A percentile compares a stretch with the other conserved stretches of the same genome.
Evolutionary conservation across 1,140 invertebrate genomes (phyloP).

Genomic region (Drosophila baimaii): DNA sequence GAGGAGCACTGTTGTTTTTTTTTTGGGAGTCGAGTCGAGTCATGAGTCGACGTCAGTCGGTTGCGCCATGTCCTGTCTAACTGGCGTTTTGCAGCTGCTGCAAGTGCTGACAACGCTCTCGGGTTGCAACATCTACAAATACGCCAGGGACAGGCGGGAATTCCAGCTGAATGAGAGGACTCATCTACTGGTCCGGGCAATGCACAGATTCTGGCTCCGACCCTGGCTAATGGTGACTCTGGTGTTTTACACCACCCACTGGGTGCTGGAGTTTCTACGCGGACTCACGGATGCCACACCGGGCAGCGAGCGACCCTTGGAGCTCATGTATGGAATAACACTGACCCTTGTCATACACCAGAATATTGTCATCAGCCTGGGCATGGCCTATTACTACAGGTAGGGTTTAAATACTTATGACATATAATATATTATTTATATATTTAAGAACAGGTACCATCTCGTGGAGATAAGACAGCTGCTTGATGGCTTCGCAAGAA

Average conservation of each 20-base stretch:
- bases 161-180: conserved; percentile 18
- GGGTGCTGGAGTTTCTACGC: neutral
- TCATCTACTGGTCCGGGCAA: conserved; percentile 15
- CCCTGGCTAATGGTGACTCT: conserved; percentile 29
- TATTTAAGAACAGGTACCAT: conserved; percentile 4
- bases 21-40: conserved; percentile 11
- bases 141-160: neutral
- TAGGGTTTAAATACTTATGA: neutral
- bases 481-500: conserved; percentile 38
- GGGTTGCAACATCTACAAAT: conserved; percentile 62
- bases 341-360: neutral
- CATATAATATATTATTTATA: too few species aligned
- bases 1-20: neutral
- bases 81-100: conserved; percentile 44
- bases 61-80: conserved; percentile 59
- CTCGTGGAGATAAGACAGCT: conserved; percentile 1
- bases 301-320: neutral
- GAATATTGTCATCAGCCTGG: conserved; percentile 8
- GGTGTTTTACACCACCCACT: neutral
- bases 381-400: conserved; percentile 31
- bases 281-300: neutral
- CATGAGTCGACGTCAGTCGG: conserved; percentile 21
- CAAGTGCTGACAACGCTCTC: conserved; percentile 38
- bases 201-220: conserved; percentile 51
- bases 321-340: conserved; percentile 22